phyloP scores from a whole-genome alignment of 2,888 invertebrate genomes.

The Lithophane semibrunnea region DNA sequence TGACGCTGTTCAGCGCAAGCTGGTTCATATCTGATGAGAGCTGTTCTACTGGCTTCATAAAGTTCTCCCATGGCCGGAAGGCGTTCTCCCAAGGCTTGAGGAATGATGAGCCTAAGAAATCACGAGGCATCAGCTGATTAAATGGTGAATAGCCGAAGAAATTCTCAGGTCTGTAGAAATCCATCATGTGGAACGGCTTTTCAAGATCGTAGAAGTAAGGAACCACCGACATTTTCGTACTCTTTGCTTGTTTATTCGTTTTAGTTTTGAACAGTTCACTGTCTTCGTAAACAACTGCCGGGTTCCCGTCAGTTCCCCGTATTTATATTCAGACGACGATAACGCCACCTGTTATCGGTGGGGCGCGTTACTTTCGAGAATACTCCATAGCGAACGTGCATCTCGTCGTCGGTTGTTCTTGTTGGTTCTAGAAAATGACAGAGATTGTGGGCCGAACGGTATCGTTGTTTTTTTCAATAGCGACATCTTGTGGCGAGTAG shows the following conservation, averaged over 20 bases:
- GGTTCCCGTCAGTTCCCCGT: constrained; percentile 36
- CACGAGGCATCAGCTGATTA: constrained; percentile 68
- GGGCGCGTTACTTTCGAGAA: constrained; percentile 54
- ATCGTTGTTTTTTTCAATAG: constrained; percentile 10
- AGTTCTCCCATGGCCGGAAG: constrained; percentile 70
- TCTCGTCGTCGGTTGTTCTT: background rate
- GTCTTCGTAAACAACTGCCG: constrained; percentile 62
- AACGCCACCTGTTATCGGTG: constrained; percentile 70
- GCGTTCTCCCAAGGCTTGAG: constrained; percentile 72
- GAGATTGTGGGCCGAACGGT: constrained; percentile 53
- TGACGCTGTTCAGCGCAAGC: constrained; percentile 83
- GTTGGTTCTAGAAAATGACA: constrained; percentile 51
- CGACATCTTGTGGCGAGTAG: constrained; percentile 77
- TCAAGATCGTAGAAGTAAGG: constrained; percentile 79
- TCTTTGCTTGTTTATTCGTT: constrained; percentile 14
- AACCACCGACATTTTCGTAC: constrained; percentile 80
- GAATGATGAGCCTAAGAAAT: constrained; percentile 66
- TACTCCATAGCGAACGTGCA: constrained; percentile 18
- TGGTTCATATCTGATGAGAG: constrained; percentile 79
- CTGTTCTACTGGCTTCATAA: constrained; percentile 79
- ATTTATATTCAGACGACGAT: constrained; percentile 68
- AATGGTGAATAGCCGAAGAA: constrained; percentile 69
- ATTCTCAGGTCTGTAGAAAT: constrained; percentile 73
- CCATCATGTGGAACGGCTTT: constrained; percentile 81
- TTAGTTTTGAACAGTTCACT: constrained; percentile 44